A percentile compares a stretch with the other conserved stretches of the same genome.
Evolutionary conservation across 2,113 vertebrate species (phyloP).

Genomic region (Crotalus viridis): DNA sequence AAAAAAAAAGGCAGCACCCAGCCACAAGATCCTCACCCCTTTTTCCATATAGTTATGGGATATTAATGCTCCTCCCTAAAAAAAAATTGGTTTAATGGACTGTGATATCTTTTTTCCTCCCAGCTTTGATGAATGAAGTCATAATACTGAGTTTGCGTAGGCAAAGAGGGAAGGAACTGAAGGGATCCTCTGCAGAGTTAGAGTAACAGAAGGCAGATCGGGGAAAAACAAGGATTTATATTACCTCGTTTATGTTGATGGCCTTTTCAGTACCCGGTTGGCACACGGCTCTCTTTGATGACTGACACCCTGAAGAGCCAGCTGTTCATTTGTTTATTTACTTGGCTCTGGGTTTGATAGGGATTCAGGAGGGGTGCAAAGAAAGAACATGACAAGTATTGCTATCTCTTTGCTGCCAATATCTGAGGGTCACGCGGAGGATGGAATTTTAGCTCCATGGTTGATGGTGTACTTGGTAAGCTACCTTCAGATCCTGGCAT

Average conservation of each 20-base stretch:
- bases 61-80: neutral
- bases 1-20: neutral
- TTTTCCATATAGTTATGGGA: neutral
- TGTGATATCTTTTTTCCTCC: neutral
- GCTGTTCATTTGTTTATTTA: slow-evolving; percentile 6
- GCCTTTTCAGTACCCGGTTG: slow-evolving; percentile 12
- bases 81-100: neutral
- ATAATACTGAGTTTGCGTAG: neutral
- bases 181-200: neutral
- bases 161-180: neutral
- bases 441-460: too few relatives aligned
- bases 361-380: neutral
- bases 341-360: neutral
- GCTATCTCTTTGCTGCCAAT: neutral
- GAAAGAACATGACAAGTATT: neutral
- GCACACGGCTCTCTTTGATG: neutral
- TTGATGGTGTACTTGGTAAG: neutral
- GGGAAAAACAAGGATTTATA: slow-evolving; percentile 7
- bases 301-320: slow-evolving; percentile 13
- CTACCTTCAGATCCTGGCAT: neutral
- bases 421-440: neutral
- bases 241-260: neutral
- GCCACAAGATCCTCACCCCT: neutral
- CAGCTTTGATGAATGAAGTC: neutral
- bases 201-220: slow-evolving; percentile 3